Conservation (phyloP, 35 echinoderm and acorn worm genomes). For the Lytechinus pictus region DNA sequence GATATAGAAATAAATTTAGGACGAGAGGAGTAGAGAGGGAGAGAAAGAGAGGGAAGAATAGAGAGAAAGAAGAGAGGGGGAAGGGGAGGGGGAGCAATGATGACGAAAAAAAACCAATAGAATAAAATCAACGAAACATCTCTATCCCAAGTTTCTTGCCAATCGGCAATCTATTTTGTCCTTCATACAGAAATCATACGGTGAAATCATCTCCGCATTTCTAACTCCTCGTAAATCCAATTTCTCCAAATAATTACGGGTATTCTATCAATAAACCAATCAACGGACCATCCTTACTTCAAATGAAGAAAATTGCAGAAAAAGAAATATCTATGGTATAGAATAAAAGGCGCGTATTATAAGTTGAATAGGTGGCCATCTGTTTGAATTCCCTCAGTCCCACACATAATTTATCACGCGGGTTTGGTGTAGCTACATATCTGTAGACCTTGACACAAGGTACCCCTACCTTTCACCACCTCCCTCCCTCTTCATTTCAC, state of each 20-base stretch:
- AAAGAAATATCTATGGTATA: neutral
- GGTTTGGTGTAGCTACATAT: neutral
- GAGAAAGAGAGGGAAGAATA: too few relatives aligned
- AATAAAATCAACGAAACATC: neutral
- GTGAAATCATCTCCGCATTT: neutral
- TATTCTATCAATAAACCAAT: slow-evolving; percentile 41
- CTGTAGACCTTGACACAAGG: slow-evolving; percentile 23
- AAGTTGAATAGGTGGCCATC: slow-evolving; percentile 8
- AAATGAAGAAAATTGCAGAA: neutral
- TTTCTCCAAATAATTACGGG: slow-evolving; percentile 20
- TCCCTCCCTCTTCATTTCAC: slow-evolving; percentile 22
- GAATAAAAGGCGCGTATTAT: neutral
- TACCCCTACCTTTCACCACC: slow-evolving; percentile 11
- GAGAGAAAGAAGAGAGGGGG: too few relatives aligned
- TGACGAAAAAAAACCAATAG: neutral
- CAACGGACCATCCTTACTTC: neutral
- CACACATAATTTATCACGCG: slow-evolving; percentile 25
- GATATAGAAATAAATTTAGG: too few relatives aligned
- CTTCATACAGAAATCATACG: neutral
- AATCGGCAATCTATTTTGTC: neutral
- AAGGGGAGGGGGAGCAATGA: too few relatives aligned
- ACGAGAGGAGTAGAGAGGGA: too few relatives aligned
- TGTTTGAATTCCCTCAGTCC: slow-evolving; percentile 39
- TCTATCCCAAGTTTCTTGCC: too few relatives aligned
- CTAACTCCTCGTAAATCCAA: slow-evolving; percentile 18